phyloP scores from a whole-genome alignment of 2,888 invertebrate genomes.

The Tenthredo amoena region DNA sequence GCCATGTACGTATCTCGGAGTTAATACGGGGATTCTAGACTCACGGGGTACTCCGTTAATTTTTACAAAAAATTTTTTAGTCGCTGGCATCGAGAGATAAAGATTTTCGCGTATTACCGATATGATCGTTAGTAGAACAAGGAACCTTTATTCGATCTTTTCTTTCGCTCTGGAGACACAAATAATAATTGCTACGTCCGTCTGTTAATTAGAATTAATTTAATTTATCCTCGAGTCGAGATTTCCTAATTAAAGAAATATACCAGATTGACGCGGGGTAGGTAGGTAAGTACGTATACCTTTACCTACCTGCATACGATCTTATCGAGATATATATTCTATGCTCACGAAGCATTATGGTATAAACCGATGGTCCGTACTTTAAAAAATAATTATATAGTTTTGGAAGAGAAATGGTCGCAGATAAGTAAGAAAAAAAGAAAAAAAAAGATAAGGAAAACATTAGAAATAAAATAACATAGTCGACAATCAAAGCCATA shows the following conservation, averaged over 20 bases:
- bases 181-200: conserved; percentile 4
- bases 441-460: conserved; percentile 10
- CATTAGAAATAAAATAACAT: neutral
- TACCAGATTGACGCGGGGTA: conserved; percentile 19
- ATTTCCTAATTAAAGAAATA: conserved; percentile 51
- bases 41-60: neutral
- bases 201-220: conserved; percentile 34
- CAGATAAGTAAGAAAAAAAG: neutral
- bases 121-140: neutral
- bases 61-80: neutral
- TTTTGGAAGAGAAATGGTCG: neutral
- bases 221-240: conserved; percentile 29
- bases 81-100: neutral
- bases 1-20: conserved; percentile 57
- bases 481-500: conserved; percentile 1
- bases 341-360: neutral
- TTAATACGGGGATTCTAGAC: neutral
- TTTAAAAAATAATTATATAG: neutral
- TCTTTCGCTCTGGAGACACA: neutral
- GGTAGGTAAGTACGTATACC: neutral
- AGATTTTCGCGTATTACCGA: neutral
- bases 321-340: conserved; percentile 27
- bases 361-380: neutral
- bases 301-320: neutral
- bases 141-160: neutral